Base-by-base conservation (phyloP, 2,797 vertebrate species). In the Dromococcyx pavoninus region DNA sequence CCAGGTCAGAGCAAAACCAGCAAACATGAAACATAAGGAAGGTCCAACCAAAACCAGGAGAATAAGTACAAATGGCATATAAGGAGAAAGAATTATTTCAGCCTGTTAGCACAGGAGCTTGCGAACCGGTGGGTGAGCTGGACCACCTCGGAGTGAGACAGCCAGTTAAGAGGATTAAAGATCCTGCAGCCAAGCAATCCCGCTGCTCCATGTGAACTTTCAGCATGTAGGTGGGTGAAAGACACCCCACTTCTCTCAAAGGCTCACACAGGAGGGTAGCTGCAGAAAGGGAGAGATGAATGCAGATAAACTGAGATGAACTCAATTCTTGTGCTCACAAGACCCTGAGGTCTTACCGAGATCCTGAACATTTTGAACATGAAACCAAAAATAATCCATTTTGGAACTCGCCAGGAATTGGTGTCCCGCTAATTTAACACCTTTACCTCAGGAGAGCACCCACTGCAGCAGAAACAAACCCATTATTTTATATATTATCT, bases 141-240 rank as follows among this genome's bases (percentile, higher is more conserved):
- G 94, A 84, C 94, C 94, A 93, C 91, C 94, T 57, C 0, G 7
- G 77, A 76, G 89, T 1, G 13, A 83, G 51, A 27, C 5, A 0
- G 86, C 57, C 67, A 86, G 85, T 85, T 96, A 93, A 79, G 51
- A 35, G 64, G 91, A 94, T 93, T 89, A 94, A 88, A 83, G 74
- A 13, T 11, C 57, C 66, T 65, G 73, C 91, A 88, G 78, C 19
- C 61, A 86, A 83, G 69, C 75, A 65, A 78, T 78, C n/a, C 35
- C 43, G 51, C 60, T 35, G 33, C 70, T 81, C 58, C 0, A 0
- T 64, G 83, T 71, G 82, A 91, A 92, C 53, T 35, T 65, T 7
- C 22, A 35, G 60, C 33, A 3, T 17, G 8, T 1, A 56, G 54
- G 41, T 70, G 62, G 56, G 56, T 11, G 24, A 48, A 53, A 79